phyloP scores from a whole-genome alignment of 1,140 invertebrate genomes.

The Micrasema minimum region DNA sequence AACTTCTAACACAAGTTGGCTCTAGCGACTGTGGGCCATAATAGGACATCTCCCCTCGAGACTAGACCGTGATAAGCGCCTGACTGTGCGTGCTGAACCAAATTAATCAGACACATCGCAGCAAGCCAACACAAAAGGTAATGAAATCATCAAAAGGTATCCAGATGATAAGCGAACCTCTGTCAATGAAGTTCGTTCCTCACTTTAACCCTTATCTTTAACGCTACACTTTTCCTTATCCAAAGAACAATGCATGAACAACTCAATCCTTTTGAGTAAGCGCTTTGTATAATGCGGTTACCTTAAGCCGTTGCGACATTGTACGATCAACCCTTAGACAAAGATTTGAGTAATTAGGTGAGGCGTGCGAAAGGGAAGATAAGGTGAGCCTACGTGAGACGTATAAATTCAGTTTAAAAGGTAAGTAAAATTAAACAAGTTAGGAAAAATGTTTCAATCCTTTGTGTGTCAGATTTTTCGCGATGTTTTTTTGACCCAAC shows the following conservation, averaged over 20 bases:
- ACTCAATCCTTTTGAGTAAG: too few species aligned
- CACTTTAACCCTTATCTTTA: background rate
- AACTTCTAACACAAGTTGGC: background rate
- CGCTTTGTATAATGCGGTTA: constrained; percentile 1
- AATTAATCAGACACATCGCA: constrained; percentile 2
- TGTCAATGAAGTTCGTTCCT: constrained; percentile 2
- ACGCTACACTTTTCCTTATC: background rate
- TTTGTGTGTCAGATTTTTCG: too few species aligned
- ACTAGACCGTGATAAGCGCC: constrained; percentile 4
- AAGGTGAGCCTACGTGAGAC: constrained; percentile 34
- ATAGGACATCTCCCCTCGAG: background rate
- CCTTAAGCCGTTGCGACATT: background rate
- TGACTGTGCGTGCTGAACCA: constrained; percentile 14
- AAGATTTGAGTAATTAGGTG: constrained; percentile 34
- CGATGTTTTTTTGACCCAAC: too few species aligned
- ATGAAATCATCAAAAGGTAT: constrained; percentile 1
- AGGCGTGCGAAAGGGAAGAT: constrained; percentile 34
- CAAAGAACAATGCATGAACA: too few species aligned
- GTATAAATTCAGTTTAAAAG: constrained; percentile 5
- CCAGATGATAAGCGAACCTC: background rate
- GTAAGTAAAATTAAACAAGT: background rate
- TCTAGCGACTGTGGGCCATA: too few species aligned
- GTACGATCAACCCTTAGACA: constrained; percentile 22
- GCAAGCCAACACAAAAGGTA: background rate
- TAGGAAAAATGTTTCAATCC: background rate